These are phyloP conservation scores for Huso huso DNA, from an alignment of 2,797 vertebrate genomes.

Conservation along the genomic window DNA sequence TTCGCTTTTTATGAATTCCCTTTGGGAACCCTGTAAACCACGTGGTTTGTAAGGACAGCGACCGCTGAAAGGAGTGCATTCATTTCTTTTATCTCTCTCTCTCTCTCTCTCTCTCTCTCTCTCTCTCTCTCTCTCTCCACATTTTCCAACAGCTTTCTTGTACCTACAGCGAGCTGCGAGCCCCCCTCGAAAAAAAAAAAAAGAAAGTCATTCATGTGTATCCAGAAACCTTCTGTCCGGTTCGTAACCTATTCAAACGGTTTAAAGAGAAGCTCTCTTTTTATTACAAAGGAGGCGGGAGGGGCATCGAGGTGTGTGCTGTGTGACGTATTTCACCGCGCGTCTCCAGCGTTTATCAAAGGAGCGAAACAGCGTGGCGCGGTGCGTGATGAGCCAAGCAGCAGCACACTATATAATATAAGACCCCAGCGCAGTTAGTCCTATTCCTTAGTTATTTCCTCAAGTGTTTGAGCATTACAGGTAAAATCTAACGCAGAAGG, in stretches of 20 bases:
- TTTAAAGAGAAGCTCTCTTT: background rate
- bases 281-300: background rate
- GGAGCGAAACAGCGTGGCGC: no score
- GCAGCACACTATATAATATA: no score
- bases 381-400: no score
- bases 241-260: background rate
- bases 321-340: no score
- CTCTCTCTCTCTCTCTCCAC: background rate
- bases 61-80: conserved; percentile 62
- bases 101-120: background rate
- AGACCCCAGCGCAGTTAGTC: no score
- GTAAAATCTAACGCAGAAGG: no score
- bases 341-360: no score
- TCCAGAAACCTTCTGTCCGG: background rate
- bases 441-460: no score
- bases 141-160: background rate
- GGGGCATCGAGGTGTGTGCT: background rate
- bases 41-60: conserved; percentile 14
- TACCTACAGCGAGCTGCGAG: background rate
- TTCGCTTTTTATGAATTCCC: no score
- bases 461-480: no score
- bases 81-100: background rate
- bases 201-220: background rate
- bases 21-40: background rate
- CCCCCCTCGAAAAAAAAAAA: no score